Conservation (phyloP, 2,113 vertebrate genomes). For the Vulpes lagopus region DNA sequence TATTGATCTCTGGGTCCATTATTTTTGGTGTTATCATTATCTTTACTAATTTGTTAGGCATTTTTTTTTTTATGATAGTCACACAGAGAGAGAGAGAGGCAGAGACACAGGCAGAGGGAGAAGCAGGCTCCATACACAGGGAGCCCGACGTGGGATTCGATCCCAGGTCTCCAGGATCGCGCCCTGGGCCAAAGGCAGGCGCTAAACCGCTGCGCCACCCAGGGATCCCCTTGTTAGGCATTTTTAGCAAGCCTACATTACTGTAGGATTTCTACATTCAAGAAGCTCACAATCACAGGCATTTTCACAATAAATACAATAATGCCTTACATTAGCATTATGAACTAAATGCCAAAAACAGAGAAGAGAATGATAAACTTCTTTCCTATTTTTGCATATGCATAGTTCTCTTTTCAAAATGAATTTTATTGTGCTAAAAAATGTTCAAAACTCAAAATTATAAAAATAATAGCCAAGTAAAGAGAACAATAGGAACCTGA, state of each 20-base stretch:
- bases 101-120: too few species aligned
- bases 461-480: neutral
- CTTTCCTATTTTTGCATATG: neutral
- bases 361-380: neutral
- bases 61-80: too few species aligned
- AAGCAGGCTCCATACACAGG: too few species aligned
- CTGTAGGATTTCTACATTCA: neutral
- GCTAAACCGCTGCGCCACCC: too few species aligned
- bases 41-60: conserved; percentile 6
- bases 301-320: neutral
- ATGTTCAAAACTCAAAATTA: neutral
- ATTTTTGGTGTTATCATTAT: neutral
- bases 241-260: conserved; percentile 30
- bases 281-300: neutral
- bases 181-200: too few species aligned
- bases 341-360: neutral
- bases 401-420: conserved; percentile 28
- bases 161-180: too few species aligned
- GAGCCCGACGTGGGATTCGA: too few species aligned
- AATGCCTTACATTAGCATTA: neutral
- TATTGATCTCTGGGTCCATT: neutral
- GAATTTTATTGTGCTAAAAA: neutral
- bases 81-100: too few species aligned
- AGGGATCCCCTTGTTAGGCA: conserved; percentile 3
- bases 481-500: neutral